Evolutionary conservation across 2,797 vertebrate species (phyloP), one percentile per base, ranked within the genome.

Genomic region (Clarias platycephalus): DNA sequence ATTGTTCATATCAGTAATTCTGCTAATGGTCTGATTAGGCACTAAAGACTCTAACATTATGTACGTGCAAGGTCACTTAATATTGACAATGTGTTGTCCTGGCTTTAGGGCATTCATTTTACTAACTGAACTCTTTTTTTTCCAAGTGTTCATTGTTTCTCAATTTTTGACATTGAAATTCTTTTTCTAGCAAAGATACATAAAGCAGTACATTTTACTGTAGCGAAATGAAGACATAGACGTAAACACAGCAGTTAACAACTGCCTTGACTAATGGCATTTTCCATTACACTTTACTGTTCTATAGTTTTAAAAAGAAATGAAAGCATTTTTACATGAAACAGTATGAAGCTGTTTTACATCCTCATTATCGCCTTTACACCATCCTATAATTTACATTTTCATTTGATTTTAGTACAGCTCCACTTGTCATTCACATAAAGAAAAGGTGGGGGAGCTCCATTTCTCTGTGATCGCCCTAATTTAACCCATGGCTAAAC

Each of bases 1-100:
- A 85, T 85, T 28, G 62, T n/a, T 66, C 60, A 40, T 44, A 81
- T 85, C 70, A 75, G 78, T 81, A 64, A 85, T 85, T 81, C 70
- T 37, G 53, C 63, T 57, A 66, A 67, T 85, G 67, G 49, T 81
- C 79, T 67, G 49, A 64, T 70, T 81, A 58, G 79, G 24, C 63
- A 49, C 84, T 76, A 85, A 85, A 75, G 60, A 67, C 79, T 80
- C 4, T 24, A 3, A 55, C 31, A 76, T 68, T 76, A 81, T 85
- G 49, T 85, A 67, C n/a, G 62, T 81, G 79, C 58, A 57, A 63
- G 31, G 44, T 62, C 12, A 40, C 8, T 62, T n/a, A 16, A 24
- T 77, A 60, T 60, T 77, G 22, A 15, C 7, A 60, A 60, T 3
- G 3, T 26, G 31, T 26, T 63, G 22, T 57, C 22, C 18, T 58